Evolutionary conservation across 2,888 invertebrate species (phyloP).

Genomic region (Apomyelois bistriatella): DNA sequence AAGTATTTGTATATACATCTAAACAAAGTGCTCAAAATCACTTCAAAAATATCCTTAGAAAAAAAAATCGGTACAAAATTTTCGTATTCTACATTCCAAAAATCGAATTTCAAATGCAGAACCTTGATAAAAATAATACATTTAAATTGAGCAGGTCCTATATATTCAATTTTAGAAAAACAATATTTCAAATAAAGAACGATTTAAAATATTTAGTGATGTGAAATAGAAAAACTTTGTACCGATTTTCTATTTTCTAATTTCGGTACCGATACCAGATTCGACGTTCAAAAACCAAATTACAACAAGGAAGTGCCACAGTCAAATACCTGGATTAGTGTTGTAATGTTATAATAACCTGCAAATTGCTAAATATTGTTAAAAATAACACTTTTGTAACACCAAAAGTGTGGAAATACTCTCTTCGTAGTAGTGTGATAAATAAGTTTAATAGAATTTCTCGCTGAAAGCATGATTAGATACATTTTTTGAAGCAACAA

Average conservation of each 20-base stretch:
- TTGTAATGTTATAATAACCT: constrained; percentile 34
- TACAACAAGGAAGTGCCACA: constrained; percentile 34
- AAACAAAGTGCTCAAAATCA: neutral
- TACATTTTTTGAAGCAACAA: constrained; percentile 9
- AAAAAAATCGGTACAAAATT: too few species aligned
- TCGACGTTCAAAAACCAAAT: constrained; percentile 21
- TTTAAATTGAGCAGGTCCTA: neutral
- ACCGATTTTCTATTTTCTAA: constrained; percentile 9
- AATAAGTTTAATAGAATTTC: neutral
- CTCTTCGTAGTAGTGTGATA: neutral
- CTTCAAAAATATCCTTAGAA: too few species aligned
- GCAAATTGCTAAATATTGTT: constrained; percentile 31
- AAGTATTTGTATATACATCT: neutral
- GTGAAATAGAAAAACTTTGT: neutral
- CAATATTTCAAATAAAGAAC: neutral
- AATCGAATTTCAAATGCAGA: neutral
- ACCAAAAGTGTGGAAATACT: constrained; percentile 7
- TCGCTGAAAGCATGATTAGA: constrained; percentile 23
- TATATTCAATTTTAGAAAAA: neutral
- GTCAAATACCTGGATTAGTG: constrained; percentile 47
- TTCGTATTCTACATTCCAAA: neutral
- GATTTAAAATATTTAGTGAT: neutral
- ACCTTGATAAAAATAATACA: neutral
- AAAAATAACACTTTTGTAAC: constrained; percentile 17
- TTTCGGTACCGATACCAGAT: constrained; percentile 13